phyloP scores from a whole-genome alignment of 2,113 vertebrate species.

The Excalfactoria chinensis region DNA sequence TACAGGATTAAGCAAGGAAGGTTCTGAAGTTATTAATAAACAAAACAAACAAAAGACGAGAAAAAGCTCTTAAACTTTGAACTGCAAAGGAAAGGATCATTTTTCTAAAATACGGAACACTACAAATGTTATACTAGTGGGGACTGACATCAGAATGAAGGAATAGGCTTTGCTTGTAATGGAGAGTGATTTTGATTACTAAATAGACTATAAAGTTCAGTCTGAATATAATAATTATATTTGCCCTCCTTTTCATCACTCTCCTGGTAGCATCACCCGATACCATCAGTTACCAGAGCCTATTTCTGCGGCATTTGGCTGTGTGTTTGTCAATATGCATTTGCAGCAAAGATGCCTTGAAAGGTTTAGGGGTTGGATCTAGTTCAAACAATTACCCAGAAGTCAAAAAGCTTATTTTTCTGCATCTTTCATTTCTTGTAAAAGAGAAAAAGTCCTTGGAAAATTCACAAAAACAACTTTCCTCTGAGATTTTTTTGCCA shows the following conservation, averaged over 20 bases:
- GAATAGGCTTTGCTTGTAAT: background rate
- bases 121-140: background rate
- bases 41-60: background rate
- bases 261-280: background rate
- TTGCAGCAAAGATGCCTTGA: background rate
- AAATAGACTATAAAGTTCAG: background rate
- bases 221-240: background rate
- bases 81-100: rapidly evolving
- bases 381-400: background rate
- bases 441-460: background rate
- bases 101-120: background rate
- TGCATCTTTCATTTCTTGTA: background rate
- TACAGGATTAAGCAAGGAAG: background rate
- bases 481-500: background rate
- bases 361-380: background rate
- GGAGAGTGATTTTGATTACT: background rate
- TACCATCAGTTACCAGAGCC: background rate
- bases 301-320: background rate
- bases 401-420: background rate
- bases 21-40: background rate
- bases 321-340: background rate
- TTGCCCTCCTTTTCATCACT: background rate
- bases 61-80: background rate
- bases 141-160: background rate
- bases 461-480: background rate